Evolutionary conservation across 2,888 invertebrate genomes (phyloP), one percentile per base, ranked within the genome.

Genomic region (Drosophila villosipedis): DNA sequence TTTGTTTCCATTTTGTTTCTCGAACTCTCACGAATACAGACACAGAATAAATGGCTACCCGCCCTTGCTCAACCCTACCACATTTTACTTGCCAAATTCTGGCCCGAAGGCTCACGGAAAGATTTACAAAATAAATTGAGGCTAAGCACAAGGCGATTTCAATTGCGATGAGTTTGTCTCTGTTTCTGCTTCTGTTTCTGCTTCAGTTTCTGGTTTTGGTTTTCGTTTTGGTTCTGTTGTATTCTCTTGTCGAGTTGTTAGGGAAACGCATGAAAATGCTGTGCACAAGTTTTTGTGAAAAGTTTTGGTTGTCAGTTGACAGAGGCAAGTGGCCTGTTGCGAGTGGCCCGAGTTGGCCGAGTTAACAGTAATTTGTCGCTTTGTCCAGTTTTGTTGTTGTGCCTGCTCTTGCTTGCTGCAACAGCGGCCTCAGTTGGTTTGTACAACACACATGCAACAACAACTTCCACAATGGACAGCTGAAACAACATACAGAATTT

Each of bases 341-440:
- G 30, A 25, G 54, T 57, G 52, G 53, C 55, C 52, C 73, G 58
- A 82, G 64, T 78, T 84, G 52, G 52, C 6, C 28, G n/a, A 43
- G 25, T 74, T 76, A 84, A 87, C 87, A 87, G 82, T 84, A 84
- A 89, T 87, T 85, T 85, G 90, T 87, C 89, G 87, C 84, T 84
- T 84, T 89, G 87, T 86, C 87, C 84, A 77, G 82, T 62, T 41
- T 37, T n/a, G 16, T 19, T 39, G n/a, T 59, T 39, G 28, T 54
- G 61, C 66, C 62, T 39, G 57, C n/a, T 57, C n/a, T 49, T 74
- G 67, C 64, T 80, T 79, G 67, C 61, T 80, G 76, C 63, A 70
- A 66, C 63, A 70, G 67, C 67, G 66, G 49, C 53, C 50, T 31
- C 65, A 33, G 58, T 79, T 61, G 64, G 66, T 74, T 74, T 66